A percentile compares a stretch with the other conserved stretches of the same genome.
Conservation (phyloP, 2,113 vertebrate species). For the Amia ocellicauda region DNA sequence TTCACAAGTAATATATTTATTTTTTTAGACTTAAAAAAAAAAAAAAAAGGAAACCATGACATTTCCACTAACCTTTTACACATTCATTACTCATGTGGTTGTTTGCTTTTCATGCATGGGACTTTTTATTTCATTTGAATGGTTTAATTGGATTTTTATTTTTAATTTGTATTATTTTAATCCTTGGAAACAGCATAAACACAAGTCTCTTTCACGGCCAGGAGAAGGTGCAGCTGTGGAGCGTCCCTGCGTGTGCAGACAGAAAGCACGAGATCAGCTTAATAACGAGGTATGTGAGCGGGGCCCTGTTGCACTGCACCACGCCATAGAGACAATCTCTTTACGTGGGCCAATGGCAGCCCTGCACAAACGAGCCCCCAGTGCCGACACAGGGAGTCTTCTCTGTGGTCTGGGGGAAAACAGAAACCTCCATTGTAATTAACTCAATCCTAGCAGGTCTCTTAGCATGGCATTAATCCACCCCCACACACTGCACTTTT, state of each 20-base stretch:
- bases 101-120: too few species aligned
- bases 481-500: constrained; percentile 32
- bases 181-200: constrained; percentile 26
- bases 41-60: constrained; percentile 23
- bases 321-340: constrained; percentile 23
- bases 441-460: constrained; percentile 8
- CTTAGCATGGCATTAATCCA: constrained; percentile 11
- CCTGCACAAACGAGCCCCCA: constrained; percentile 17
- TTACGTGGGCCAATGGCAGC: constrained; percentile 35
- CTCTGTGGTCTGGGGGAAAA: constrained; percentile 21
- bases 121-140: too few species aligned
- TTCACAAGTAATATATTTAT: constrained; percentile 28
- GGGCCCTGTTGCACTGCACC: constrained; percentile 56
- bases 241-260: too few species aligned
- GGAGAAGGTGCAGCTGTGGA: too few species aligned
- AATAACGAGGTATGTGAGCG: constrained; percentile 45
- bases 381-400: constrained; percentile 36
- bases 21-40: not conserved
- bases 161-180: constrained; percentile 22
- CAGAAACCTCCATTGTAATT: constrained; percentile 2
- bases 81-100: too few species aligned
- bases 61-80: constrained; percentile 5
- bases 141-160: too few species aligned
- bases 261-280: constrained; percentile 14
- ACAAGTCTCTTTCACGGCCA: constrained; percentile 50